Conservation (phyloP, 2,113 vertebrate species). For the Mesitornis unicolor region DNA sequence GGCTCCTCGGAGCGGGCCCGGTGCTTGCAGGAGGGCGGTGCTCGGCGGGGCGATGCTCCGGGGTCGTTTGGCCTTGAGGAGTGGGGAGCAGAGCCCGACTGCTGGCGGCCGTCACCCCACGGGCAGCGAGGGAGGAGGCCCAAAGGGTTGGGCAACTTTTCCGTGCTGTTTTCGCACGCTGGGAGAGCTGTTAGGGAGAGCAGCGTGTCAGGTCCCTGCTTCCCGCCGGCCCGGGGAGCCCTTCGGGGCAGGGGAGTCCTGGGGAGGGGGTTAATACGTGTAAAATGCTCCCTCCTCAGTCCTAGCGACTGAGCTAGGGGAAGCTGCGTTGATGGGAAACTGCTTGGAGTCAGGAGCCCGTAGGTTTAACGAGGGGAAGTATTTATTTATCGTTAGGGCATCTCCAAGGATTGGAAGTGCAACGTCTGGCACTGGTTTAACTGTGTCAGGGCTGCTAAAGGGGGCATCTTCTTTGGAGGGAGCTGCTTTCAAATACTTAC, state of each 20-base stretch:
- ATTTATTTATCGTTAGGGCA: background rate
- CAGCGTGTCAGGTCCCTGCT: background rate
- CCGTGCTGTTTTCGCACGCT: background rate
- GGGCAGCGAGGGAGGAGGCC: background rate
- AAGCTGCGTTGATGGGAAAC: background rate
- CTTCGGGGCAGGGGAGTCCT: background rate
- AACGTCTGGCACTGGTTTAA: background rate
- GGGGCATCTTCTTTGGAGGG: rapidly evolving
- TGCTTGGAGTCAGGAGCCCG: background rate
- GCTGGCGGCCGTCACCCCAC: background rate
- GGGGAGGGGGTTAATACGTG: background rate
- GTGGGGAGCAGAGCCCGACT: background rate
- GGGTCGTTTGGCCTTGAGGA: background rate
- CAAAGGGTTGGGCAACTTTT: conserved; percentile 8
- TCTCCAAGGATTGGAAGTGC: background rate
- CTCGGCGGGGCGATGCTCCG: background rate
- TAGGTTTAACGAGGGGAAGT: background rate
- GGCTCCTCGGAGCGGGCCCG: background rate
- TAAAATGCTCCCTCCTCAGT: background rate
- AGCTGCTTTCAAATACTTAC: background rate
- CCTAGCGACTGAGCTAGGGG: background rate
- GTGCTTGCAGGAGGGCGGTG: background rate
- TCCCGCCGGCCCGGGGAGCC: background rate
- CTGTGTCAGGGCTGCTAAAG: background rate
- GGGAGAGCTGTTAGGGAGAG: background rate